A percentile compares a stretch with the other conserved stretches of the same genome.
Evolutionary conservation across 2,797 vertebrate species (phyloP).

Genomic region (Aratinga solstitialis): DNA sequence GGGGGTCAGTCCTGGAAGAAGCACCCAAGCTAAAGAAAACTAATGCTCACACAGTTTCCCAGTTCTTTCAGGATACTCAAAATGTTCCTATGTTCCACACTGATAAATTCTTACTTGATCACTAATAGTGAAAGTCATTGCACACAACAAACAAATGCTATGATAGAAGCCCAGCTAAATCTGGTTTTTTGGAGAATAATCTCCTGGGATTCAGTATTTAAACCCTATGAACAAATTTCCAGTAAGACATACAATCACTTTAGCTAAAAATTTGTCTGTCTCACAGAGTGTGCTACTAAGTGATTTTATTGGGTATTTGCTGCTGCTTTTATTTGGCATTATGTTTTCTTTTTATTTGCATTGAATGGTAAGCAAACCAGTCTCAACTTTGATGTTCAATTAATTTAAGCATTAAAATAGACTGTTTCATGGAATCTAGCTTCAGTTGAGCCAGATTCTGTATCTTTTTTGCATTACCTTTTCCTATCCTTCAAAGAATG

Average conservation of each 20-base stretch:
- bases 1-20: background rate
- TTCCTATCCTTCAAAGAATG: conserved; percentile 49
- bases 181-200: background rate
- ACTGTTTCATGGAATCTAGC: conserved; percentile 13
- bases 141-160: background rate
- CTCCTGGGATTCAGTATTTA: background rate
- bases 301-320: background rate
- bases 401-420: conserved; percentile 3
- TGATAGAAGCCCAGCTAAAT: background rate
- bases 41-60: background rate
- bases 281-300: background rate
- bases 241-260: background rate
- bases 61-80: background rate
- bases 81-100: background rate
- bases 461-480: conserved; percentile 43
- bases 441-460: conserved; percentile 2
- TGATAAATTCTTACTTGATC: background rate
- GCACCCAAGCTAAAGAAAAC: background rate
- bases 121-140: background rate
- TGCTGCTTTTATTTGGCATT: background rate
- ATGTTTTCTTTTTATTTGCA: background rate
- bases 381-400: background rate
- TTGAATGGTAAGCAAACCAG: background rate
- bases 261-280: background rate
- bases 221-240: background rate